Percentiles rank a stretch among this genome's conserved stretches.
Conservation (phyloP, 1,140 invertebrate genomes). For the Drosophila punjabiensis region DNA sequence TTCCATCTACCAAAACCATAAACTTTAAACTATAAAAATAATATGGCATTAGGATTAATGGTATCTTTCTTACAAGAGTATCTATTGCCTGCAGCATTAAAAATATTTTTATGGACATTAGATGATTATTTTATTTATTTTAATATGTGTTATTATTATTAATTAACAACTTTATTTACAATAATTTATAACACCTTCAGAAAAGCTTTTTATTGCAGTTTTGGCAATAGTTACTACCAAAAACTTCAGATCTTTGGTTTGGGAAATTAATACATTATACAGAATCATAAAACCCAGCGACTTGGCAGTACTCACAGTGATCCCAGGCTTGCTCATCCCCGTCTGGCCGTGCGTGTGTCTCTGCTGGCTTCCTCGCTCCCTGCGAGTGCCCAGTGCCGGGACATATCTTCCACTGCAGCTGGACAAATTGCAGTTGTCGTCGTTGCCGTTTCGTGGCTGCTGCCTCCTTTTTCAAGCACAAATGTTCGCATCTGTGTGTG, state of each 20-base stretch:
- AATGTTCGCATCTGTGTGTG: conserved; percentile 3
- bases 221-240: not conserved
- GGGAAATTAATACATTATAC: not conserved
- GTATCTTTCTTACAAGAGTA: not conserved
- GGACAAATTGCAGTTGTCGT: conserved; percentile 82
- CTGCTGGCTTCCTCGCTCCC: conserved; percentile 13
- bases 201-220: not conserved
- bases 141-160: not conserved
- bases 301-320: conserved; percentile 13
- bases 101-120: not conserved
- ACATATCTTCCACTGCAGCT: conserved; percentile 61
- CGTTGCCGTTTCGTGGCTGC: conserved; percentile 51
- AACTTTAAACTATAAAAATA: not conserved
- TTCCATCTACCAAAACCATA: not conserved
- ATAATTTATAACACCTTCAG: not conserved
- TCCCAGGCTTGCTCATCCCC: conserved; percentile 28
- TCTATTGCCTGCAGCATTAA: not conserved
- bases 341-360: conserved; percentile 55
- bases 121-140: not conserved
- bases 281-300: conserved; percentile 20
- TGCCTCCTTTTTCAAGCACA: conserved; percentile 51
- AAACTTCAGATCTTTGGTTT: not conserved
- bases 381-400: conserved; percentile 22
- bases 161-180: not conserved
- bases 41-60: not conserved